Evolutionary conservation across 2,113 vertebrate species (phyloP).

Genomic region (Coturnix japonica): DNA sequence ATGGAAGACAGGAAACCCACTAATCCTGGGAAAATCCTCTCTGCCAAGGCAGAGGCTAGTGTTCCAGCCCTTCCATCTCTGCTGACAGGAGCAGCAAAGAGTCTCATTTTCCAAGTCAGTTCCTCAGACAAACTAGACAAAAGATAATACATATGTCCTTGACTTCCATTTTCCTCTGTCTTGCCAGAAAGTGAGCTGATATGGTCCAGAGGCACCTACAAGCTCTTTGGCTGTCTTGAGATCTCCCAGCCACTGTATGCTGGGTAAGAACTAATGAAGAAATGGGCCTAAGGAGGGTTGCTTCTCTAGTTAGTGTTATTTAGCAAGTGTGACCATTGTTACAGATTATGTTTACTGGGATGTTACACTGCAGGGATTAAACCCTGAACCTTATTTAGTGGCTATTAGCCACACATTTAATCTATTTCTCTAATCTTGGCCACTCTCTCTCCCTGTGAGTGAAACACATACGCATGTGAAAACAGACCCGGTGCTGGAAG

Average conservation of each 20-base stretch:
- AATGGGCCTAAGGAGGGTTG: neutral
- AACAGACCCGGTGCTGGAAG: neutral
- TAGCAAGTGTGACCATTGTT: neutral
- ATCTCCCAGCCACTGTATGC: neutral
- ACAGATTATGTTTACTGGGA: neutral
- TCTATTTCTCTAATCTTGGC: constrained; percentile 26
- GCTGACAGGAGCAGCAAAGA: neutral
- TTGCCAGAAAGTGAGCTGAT: neutral
- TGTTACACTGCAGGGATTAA: constrained; percentile 17
- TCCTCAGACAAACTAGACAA: neutral
- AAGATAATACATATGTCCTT: neutral
- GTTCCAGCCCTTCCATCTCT: neutral
- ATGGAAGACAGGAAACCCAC: neutral
- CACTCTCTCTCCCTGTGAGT: constrained; percentile 10
- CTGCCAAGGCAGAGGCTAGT: neutral
- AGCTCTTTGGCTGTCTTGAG: no score
- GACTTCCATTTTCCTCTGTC: neutral
- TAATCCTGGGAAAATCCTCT: neutral
- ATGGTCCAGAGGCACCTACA: no score
- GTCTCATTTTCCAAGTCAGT: neutral
- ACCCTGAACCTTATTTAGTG: constrained; percentile 3
- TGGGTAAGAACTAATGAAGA: neutral
- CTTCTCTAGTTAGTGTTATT: neutral
- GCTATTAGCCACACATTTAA: constrained; percentile 1
- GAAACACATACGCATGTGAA: neutral